These are phyloP conservation scores for Sarcophaga caerulescens DNA, from an alignment of 2,888 invertebrate genomes.

Conservation along the genomic window DNA sequence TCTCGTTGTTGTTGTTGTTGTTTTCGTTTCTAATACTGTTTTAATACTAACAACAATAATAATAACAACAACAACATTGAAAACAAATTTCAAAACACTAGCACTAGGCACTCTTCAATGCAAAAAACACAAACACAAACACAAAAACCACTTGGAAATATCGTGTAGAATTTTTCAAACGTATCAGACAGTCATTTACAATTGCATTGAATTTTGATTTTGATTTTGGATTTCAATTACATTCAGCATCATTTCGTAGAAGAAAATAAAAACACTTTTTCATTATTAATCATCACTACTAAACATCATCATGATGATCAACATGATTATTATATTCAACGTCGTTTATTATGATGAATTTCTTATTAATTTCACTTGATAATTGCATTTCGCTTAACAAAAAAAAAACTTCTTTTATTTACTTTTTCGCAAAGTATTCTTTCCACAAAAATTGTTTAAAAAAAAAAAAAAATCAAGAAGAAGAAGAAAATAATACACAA, in stretches of 20 bases:
- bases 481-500: neutral
- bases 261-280: too few relatives aligned
- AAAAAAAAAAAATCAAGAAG: too few relatives aligned
- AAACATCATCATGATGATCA: conserved; percentile 1
- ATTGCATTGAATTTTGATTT: conserved; percentile 32
- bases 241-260: too few relatives aligned
- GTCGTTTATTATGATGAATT: conserved; percentile 44
- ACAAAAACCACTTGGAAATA: neutral
- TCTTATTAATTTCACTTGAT: conserved; percentile 65
- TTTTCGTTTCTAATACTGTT: too few relatives aligned
- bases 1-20: conserved; percentile 17
- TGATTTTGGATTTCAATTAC: conserved; percentile 36
- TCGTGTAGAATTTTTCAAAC: neutral
- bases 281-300: too few relatives aligned
- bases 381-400: conserved; percentile 55
- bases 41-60: too few relatives aligned
- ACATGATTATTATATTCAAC: neutral
- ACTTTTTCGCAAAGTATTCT: too few relatives aligned
- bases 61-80: too few relatives aligned
- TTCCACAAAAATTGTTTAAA: too few relatives aligned
- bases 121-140: conserved; percentile 5
- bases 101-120: too few relatives aligned
- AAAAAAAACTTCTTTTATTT: neutral
- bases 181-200: conserved; percentile 1
- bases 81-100: too few relatives aligned